These are phyloP conservation scores for Rhagophthalmus giganteus DNA, from an alignment of 2,888 invertebrate species.

Conservation along the genomic window DNA sequence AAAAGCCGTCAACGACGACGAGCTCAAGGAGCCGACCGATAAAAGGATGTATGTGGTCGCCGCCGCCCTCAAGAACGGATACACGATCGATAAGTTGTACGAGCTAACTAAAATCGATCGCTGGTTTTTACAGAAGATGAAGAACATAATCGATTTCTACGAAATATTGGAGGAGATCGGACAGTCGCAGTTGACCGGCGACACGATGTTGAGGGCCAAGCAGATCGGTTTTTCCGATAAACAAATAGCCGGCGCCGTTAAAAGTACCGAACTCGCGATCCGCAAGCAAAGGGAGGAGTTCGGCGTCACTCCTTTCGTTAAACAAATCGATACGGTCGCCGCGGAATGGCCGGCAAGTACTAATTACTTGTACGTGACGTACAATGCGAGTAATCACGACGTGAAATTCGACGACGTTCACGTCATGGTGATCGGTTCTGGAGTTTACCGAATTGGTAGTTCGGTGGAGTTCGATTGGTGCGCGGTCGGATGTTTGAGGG, in stretches of 20 bases:
- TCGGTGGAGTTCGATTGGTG: constrained; percentile 99
- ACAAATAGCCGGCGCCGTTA: constrained; percentile 86
- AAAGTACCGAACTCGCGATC: constrained; percentile 85
- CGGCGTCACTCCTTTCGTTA: constrained; percentile 83
- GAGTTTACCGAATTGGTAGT: constrained; percentile 96
- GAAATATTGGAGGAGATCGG: constrained; percentile 67
- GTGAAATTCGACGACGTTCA: constrained; percentile 77
- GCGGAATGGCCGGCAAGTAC: constrained; percentile 99
- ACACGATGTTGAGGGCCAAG: constrained; percentile 79
- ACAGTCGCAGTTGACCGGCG: constrained; percentile 63
- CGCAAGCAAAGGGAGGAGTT: constrained; percentile 75
- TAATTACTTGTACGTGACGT: constrained; percentile 98
- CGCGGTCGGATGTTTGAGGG: constrained; percentile 93
- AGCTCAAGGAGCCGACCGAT: constrained; percentile 91
- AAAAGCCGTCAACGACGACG: constrained; percentile 76
- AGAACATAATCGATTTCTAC: constrained; percentile 82
- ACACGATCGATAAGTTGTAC: constrained; percentile 82
- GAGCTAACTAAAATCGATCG: constrained; percentile 93
- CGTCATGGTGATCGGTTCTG: constrained; percentile 91
- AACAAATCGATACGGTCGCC: constrained; percentile 98
- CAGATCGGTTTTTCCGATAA: constrained; percentile 96
- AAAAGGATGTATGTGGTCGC: constrained; percentile 96
- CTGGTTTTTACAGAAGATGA: constrained; percentile 96
- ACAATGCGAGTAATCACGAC: constrained; percentile 85
- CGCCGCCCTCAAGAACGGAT: constrained; percentile 83